A percentile compares a stretch with the other conserved stretches of the same genome.
phyloP scores from a whole-genome alignment of 2,888 invertebrate species.

The Heliconius charithonia region DNA sequence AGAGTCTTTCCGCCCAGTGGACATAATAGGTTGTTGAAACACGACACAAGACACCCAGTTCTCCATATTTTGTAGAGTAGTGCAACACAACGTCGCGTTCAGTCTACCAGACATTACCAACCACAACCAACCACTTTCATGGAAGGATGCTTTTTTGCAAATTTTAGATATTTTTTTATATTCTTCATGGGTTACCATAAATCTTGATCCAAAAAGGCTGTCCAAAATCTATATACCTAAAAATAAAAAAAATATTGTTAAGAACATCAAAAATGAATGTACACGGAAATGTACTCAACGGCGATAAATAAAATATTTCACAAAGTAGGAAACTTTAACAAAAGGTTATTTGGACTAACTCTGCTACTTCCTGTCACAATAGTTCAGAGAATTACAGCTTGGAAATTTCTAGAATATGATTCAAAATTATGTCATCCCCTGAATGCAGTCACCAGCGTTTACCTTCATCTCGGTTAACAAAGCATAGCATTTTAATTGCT shows the following conservation, averaged over 20 bases:
- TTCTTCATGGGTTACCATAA: not conserved
- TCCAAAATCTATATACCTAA: not conserved
- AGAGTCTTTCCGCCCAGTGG: no score
- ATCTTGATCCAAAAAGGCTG: not conserved
- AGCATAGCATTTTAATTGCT: conserved; percentile 44
- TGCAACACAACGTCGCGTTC: no score
- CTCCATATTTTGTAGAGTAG: no score
- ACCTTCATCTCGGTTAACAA: conserved; percentile 23
- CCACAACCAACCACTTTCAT: no score
- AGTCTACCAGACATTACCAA: no score
- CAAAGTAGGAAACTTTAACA: not conserved
- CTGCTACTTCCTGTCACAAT: conserved; percentile 5
- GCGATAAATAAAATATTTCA: conserved; percentile 15
- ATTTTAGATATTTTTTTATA: not conserved
- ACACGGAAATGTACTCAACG: not conserved
- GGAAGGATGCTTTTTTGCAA: no score
- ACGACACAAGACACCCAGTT: no score
- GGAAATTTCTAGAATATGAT: not conserved
- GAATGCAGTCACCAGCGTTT: conserved; percentile 9
- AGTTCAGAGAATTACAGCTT: not conserved
- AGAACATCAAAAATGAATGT: not conserved
- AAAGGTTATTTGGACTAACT: conserved; percentile 17
- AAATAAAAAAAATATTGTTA: not conserved
- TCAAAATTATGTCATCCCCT: not conserved
- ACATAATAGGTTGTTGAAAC: no score